phyloP scores from a whole-genome alignment of 2,888 invertebrate genomes.

The Meganola albula region DNA sequence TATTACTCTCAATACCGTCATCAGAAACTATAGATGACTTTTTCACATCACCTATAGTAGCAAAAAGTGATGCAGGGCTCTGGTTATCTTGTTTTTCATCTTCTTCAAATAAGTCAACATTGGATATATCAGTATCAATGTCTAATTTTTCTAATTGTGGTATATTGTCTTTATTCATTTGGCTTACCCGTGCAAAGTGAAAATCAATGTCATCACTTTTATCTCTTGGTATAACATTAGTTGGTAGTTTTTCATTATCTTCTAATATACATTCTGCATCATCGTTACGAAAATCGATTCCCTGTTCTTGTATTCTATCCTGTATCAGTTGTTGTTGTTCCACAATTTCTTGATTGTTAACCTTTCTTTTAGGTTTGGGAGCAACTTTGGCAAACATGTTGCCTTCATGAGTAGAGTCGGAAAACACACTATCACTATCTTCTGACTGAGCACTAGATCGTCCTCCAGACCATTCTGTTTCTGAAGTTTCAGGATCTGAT shows the following conservation, averaged over 20 bases:
- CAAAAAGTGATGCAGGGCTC: slow-evolving; percentile 82
- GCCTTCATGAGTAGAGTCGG: slow-evolving; percentile 81
- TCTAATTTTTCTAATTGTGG: slow-evolving; percentile 72
- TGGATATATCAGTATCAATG: slow-evolving; percentile 78
- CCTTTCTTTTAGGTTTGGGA: slow-evolving; percentile 61
- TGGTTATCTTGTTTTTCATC: slow-evolving; percentile 79
- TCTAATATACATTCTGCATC: slow-evolving; percentile 52
- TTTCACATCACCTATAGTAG: slow-evolving; percentile 86
- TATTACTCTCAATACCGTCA: slow-evolving; percentile 75
- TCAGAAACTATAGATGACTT: slow-evolving; percentile 79
- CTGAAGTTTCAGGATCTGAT: slow-evolving; percentile 87
- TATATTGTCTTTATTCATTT: slow-evolving; percentile 70
- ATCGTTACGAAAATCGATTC: slow-evolving; percentile 53
- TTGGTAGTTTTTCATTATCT: slow-evolving; percentile 48
- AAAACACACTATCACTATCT: slow-evolving; percentile 86
- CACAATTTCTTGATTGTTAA: slow-evolving; percentile 69
- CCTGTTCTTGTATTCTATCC: slow-evolving; percentile 63
- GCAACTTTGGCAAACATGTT: slow-evolving; percentile 81
- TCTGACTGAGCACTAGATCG: slow-evolving; percentile 83
- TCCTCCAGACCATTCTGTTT: slow-evolving; percentile 82
- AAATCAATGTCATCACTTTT: slow-evolving; percentile 73
- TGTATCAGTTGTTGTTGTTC: slow-evolving; percentile 71
- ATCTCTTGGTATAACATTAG: slow-evolving; percentile 52
- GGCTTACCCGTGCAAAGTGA: slow-evolving; percentile 74
- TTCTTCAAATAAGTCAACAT: slow-evolving; percentile 78